Conservation (phyloP, 2,888 invertebrate species). For the Euphydryas editha region DNA sequence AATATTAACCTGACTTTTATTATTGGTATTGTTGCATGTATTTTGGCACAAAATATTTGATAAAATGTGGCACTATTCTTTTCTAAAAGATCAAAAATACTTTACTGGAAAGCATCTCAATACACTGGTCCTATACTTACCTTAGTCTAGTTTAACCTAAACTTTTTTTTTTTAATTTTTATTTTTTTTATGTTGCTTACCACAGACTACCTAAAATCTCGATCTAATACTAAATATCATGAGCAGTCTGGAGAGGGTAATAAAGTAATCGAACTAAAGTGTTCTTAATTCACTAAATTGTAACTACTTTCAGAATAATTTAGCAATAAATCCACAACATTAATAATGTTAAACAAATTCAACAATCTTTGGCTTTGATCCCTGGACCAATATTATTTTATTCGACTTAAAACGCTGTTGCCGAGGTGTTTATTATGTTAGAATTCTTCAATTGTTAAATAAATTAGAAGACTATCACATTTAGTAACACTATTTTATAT, state of each 20-base stretch:
- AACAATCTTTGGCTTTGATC: conserved; percentile 94
- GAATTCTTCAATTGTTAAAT: conserved; percentile 78
- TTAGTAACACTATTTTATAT: conserved; percentile 80
- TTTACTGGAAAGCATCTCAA: conserved; percentile 64
- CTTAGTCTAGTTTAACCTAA: conserved; percentile 70
- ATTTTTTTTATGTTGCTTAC: conserved; percentile 73
- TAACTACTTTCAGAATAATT: conserved; percentile 80
- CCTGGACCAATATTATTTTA: conserved; percentile 88
- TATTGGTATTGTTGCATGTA: conserved; percentile 33
- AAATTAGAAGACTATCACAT: conserved; percentile 83
- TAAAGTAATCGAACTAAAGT: conserved; percentile 73
- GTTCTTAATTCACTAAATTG: conserved; percentile 70
- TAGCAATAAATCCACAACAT: conserved; percentile 81
- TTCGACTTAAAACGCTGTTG: conserved; percentile 68
- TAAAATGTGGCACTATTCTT: conserved; percentile 65
- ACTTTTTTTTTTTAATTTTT: conserved; percentile 61
- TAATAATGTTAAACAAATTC: conserved; percentile 83
- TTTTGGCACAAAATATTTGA: conserved; percentile 72
- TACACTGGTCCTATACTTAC: conserved; percentile 75
- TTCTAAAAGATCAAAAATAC: conserved; percentile 54
- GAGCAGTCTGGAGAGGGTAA: conserved; percentile 82
- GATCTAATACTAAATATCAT: conserved; percentile 77
- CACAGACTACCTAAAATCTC: conserved; percentile 72
- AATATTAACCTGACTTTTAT: conserved; percentile 30
- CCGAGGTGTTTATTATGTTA: conserved; percentile 70